Base-by-base conservation (phyloP, 2,797 vertebrate genomes). In the Pagetopsis macropterus region DNA sequence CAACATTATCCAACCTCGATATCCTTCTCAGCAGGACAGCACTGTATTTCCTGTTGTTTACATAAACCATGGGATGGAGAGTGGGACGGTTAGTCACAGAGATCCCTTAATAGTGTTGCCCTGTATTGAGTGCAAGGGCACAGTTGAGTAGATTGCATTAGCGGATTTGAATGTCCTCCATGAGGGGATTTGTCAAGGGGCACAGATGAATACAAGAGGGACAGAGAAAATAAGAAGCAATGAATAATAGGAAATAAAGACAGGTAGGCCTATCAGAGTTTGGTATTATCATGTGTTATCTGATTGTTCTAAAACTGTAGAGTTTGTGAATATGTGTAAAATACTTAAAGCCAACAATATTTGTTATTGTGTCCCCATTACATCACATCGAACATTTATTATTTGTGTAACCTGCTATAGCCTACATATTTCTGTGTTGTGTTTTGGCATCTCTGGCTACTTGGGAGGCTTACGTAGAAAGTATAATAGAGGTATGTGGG, bases 1-100 rank as follows among this genome's bases (percentile, higher is more conserved):
- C 72, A 58, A 63, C 50, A 75, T 85, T 87, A 87, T 23, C 78
- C 63, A 21, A 0, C 69, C 56, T 76, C 73, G 72, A 70, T 70
- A 78, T 73, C 68, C 37, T 46, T 50, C 79, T 66, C 72, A 81
- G 65, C 56, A 48, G 59, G 77, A 50, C 70, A 23, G 44, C 1
- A 2, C 60, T 52, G 64, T 54, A n/a, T 43, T 79, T 79, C 31
- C 63, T 50, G 60, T 52, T 61, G 66, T 68, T 62, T 41, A 48
- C 63, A 68, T 58, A 54, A 56, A 52, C 31, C 61, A 31, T 3
- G 4, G 60, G 76, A 62, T 9, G 59, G 27, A 16, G 65, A 69
- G 63, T 49, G 50, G 69, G 65, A 52, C 8, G 58, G 45, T 54
- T 23, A 75, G 81, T 72, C 62, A 50, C 48, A 45, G 12, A 70